These are phyloP conservation scores for Siniperca knerii DNA, from an alignment of 2,113 vertebrate species.

Conservation along the genomic window DNA sequence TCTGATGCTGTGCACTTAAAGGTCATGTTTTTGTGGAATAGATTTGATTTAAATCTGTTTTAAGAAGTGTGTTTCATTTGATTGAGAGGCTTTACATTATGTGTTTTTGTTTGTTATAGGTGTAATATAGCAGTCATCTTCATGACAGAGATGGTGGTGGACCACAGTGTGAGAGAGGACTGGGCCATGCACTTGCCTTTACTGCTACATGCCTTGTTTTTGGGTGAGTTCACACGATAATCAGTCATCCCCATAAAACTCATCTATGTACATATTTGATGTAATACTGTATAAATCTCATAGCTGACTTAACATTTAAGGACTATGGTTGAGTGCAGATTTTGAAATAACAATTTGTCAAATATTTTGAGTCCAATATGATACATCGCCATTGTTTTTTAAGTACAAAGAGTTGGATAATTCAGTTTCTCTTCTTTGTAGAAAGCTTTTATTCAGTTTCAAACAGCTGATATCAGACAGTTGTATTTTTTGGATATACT, in stretches of 20 bases:
- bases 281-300: neutral
- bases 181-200: slow-evolving; percentile 96
- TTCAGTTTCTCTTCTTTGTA: neutral
- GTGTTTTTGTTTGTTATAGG: slow-evolving; percentile 77
- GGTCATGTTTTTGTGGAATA: neutral
- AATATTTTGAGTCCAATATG: neutral
- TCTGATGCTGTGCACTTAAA: neutral
- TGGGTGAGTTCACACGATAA: slow-evolving; percentile 85
- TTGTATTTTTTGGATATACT: neutral
- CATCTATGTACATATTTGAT: neutral
- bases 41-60: neutral
- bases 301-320: neutral
- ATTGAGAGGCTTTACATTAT: neutral
- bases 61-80: neutral
- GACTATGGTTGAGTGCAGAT: neutral
- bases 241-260: neutral
- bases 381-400: neutral
- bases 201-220: slow-evolving; percentile 93
- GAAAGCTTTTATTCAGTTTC: slow-evolving; percentile 3
- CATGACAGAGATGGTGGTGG: slow-evolving; percentile 98
- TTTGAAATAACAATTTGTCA: neutral
- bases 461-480: neutral
- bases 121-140: slow-evolving; percentile 98
- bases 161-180: slow-evolving; percentile 96
- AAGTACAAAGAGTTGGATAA: neutral